A percentile compares a stretch with the other conserved stretches of the same genome.
phyloP scores from a whole-genome alignment of 1,140 invertebrate species.

The Formica selysi region DNA sequence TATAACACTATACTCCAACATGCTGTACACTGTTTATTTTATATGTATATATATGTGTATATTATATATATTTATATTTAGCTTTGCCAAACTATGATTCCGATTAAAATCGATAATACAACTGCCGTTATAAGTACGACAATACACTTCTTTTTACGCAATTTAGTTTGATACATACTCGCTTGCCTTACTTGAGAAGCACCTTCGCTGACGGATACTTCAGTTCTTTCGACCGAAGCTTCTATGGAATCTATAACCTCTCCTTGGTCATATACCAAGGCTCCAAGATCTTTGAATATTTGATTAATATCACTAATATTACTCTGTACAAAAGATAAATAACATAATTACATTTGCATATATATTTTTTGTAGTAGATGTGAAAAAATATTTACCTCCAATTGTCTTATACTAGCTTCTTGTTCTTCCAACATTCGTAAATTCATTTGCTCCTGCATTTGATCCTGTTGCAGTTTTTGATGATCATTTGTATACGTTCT shows the following conservation, averaged over 20 bases:
- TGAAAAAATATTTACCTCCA: slow-evolving; percentile 91
- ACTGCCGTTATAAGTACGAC: slow-evolving; percentile 89
- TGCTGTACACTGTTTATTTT: neutral
- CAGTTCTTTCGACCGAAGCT: slow-evolving; percentile 96
- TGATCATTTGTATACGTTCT: slow-evolving; percentile 76
- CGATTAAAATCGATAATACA: slow-evolving; percentile 90
- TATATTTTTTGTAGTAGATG: slow-evolving; percentile 86
- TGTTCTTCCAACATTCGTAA: slow-evolving; percentile 95
- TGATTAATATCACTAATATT: slow-evolving; percentile 98
- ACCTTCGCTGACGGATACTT: slow-evolving; percentile 94
- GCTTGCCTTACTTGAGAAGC: slow-evolving; percentile 93
- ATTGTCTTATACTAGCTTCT: slow-evolving; percentile 95
- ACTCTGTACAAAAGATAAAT: slow-evolving; percentile 88
- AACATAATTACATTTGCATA: neutral
- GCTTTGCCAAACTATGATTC: slow-evolving; percentile 88
- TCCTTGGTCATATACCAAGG: slow-evolving; percentile 99
- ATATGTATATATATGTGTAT: neutral
- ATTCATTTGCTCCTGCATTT: slow-evolving; percentile 95
- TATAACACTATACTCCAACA: slow-evolving; percentile 46
- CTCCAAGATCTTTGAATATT: slow-evolving; percentile 99
- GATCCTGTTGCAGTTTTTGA: slow-evolving; percentile 88
- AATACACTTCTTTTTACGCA: slow-evolving; percentile 95
- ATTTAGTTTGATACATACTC: slow-evolving; percentile 94
- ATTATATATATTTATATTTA: slow-evolving; percentile 64
- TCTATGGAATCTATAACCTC: slow-evolving; percentile 98